Conservation (phyloP, 2,797 vertebrate genomes). For the Fratercula arctica region DNA sequence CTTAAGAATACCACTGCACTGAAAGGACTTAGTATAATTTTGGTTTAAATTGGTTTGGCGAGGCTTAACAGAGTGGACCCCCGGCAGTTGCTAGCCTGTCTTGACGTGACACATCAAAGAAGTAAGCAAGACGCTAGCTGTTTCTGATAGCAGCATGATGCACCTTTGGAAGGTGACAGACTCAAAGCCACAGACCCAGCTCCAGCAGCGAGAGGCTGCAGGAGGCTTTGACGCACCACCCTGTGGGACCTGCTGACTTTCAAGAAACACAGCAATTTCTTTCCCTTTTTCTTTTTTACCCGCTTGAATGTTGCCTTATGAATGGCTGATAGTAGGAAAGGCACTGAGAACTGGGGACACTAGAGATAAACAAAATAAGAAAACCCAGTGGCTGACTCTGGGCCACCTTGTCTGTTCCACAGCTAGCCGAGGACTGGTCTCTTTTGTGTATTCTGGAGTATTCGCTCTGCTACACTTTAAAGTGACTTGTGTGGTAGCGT, state of each 20-base stretch:
- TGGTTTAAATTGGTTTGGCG: constrained; percentile 65
- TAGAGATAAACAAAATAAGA: background rate
- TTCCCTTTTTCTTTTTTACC: background rate
- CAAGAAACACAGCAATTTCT: constrained; percentile 68
- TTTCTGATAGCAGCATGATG: constrained; percentile 83
- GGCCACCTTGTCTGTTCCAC: background rate
- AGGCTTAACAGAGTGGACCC: constrained; percentile 52
- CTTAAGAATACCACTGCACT: background rate
- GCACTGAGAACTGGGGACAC: background rate
- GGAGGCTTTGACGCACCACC: constrained; percentile 79
- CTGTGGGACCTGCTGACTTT: constrained; percentile 79
- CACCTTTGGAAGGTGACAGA: constrained; percentile 72
- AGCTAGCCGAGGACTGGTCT: background rate
- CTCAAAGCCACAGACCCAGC: constrained; percentile 82
- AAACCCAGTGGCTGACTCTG: background rate
- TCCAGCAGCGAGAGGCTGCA: constrained; percentile 80
- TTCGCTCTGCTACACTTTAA: background rate
- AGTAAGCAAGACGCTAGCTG: constrained; percentile 77
- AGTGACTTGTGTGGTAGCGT: background rate
- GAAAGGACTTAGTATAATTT: background rate
- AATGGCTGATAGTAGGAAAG: background rate
- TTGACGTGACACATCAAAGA: constrained; percentile 95
- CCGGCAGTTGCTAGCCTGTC: constrained; percentile 28
- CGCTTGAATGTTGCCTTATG: background rate
- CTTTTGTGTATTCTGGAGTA: background rate